Conservation (phyloP, 2,113 vertebrate species). For the Rynchops niger region DNA sequence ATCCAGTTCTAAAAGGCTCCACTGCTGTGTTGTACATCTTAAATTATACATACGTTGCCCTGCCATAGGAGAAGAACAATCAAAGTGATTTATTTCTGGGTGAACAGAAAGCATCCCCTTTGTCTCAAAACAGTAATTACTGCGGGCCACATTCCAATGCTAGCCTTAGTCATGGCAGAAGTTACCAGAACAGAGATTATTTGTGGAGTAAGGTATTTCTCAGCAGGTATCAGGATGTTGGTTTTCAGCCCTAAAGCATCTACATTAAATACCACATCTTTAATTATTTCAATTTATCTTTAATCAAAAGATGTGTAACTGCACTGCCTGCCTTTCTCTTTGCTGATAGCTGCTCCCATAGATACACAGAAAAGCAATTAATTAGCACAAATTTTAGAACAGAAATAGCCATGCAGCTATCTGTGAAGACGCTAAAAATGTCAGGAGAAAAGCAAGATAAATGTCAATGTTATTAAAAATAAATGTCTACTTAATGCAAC, state of each 20-base stretch:
- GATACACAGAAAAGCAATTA: conserved; percentile 31
- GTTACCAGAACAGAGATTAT: neutral
- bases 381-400: conserved; percentile 21
- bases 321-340: neutral
- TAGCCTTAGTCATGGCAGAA: neutral
- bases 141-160: neutral
- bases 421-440: conserved; percentile 21
- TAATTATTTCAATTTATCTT: conserved; percentile 44
- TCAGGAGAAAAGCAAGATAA: conserved; percentile 16
- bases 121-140: conserved; percentile 23
- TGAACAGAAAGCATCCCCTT: neutral
- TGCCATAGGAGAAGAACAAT: neutral
- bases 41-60: neutral
- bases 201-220: neutral
- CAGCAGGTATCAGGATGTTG: neutral
- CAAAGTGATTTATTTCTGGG: conserved; percentile 45
- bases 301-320: conserved; percentile 8
- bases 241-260: neutral
- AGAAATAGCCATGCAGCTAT: conserved; percentile 13
- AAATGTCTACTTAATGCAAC: conserved; percentile 19
- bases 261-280: neutral
- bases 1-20: neutral
- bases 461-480: conserved; percentile 27
- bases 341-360: conserved; percentile 14
- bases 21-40: neutral